Evolutionary conservation across 2,888 invertebrate species (phyloP), one percentile per base, ranked within the genome.

Genomic region (Pogonocherus hispidulus): DNA sequence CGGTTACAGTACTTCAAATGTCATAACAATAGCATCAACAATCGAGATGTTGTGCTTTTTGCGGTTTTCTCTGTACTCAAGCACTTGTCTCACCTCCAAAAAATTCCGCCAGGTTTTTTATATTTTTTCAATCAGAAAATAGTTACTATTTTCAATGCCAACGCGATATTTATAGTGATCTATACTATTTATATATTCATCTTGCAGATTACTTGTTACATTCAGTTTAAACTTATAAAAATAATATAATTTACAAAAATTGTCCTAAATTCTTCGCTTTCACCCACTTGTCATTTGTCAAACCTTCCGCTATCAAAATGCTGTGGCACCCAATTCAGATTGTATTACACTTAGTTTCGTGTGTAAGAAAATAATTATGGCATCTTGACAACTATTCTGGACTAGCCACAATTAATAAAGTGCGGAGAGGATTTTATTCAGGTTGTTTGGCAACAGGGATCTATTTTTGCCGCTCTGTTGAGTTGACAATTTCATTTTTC

Each of bases 371-470:
- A 51, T 51, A 23, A 20, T 49, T 60, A 71, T 78, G 82, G 83
- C 82, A 82, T 74, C 73, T 79, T 82, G 82, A 81, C 82, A 83
- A 82, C 77, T 81, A 82, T 80, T 79, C 76, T 67, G 49, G 20
- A 27, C 66, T 56, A 60, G 63, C 67, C 76, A 75, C 77, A 69
- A 74, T 74, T 37, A 20, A 32, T 67, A 60, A 57, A 63, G 73
- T 73, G 80, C 78, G 77, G 75, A 60, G 55, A 63, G 63, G 54
- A 51, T 57, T 66, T 60, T 68, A 20, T 35, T 54, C 37, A 37
- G 37, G 66, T 63, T 51, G 64, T 69, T 69, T 68, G 66, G 56
- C 59, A 64, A 63, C 54, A 63, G 14, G 35, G 27, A 16, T 56
- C 71, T 77, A 76, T 77, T 80, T 79, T 76, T 73, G 78, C 78